A percentile compares a stretch with the other conserved stretches of the same genome.
Evolutionary conservation across 1,140 invertebrate species (phyloP).

Genomic region (Marisa cornuarietis): DNA sequence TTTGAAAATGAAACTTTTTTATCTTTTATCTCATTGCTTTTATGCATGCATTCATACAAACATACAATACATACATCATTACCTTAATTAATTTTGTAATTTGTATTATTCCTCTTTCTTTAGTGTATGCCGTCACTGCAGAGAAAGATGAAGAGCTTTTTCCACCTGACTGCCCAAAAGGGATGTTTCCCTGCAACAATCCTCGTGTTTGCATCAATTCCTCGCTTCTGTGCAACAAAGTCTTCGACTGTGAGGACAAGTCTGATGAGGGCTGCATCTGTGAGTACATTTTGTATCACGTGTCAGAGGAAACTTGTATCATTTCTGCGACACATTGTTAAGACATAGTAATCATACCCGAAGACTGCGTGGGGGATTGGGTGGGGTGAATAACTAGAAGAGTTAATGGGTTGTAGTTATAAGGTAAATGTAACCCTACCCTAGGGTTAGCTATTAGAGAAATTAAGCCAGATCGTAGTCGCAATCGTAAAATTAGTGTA

Average conservation of each 20-base stretch:
- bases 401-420: too few species aligned
- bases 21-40: too few species aligned
- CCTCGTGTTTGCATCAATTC: conserved; percentile 1
- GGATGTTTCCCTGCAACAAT: background rate
- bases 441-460: too few species aligned
- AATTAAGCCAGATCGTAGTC: too few species aligned
- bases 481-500: too few species aligned
- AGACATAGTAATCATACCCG: background rate
- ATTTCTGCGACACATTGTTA: too few species aligned
- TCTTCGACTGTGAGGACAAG: conserved; percentile 11
- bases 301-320: background rate
- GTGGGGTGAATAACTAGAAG: background rate
- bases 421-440: too few species aligned
- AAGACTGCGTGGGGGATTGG: background rate
- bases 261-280: conserved; percentile 8
- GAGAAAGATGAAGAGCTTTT: background rate
- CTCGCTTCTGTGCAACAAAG: conserved; percentile 3
- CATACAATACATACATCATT: too few species aligned
- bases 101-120: background rate
- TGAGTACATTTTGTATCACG: background rate
- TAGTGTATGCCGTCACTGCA: background rate
- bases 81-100: too few species aligned
- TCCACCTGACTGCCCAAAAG: background rate
- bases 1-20: too few species aligned
- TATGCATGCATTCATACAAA: too few species aligned